Conservation (phyloP, 2,888 invertebrate genomes). For the Julus scanicus region DNA sequence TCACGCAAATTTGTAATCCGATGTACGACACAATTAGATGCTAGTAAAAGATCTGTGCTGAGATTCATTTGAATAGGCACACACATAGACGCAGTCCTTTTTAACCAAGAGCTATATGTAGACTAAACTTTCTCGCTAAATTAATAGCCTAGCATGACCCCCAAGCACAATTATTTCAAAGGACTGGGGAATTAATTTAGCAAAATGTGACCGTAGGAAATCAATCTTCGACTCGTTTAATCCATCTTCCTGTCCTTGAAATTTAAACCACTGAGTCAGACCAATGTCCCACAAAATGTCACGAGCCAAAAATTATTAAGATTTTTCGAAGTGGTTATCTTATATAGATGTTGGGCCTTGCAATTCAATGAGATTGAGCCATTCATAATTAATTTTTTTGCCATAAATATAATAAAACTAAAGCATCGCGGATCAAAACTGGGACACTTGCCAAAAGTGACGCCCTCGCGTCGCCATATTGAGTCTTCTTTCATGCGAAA, state of each 20-base stretch:
- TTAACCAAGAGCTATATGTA: not conserved
- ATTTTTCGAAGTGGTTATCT: slow-evolving; percentile 29
- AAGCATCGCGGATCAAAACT: slow-evolving; percentile 4
- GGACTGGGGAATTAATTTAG: not conserved
- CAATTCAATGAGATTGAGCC: slow-evolving; percentile 38
- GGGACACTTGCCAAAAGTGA: slow-evolving; percentile 27
- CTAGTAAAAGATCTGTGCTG: not conserved
- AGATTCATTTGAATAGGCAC: not conserved
- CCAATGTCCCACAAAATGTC: not conserved
- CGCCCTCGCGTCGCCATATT: slow-evolving; percentile 43
- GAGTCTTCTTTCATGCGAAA: slow-evolving; percentile 45
- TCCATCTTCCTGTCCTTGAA: not conserved
- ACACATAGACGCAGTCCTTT: not conserved
- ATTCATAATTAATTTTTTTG: slow-evolving; percentile 44
- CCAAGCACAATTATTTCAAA: not conserved
- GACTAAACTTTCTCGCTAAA: not conserved
- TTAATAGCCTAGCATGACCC: not conserved
- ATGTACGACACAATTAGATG: not conserved
- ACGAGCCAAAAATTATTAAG: slow-evolving; percentile 17
- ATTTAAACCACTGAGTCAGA: not conserved
- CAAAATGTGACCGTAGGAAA: slow-evolving; percentile 16
- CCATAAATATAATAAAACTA: slow-evolving; percentile 47
- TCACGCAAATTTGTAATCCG: not conserved
- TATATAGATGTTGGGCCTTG: not conserved
- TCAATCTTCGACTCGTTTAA: not conserved